Evolutionary conservation across 2,888 invertebrate species (phyloP).

Genomic region (Blastobasis lacticolella): DNA sequence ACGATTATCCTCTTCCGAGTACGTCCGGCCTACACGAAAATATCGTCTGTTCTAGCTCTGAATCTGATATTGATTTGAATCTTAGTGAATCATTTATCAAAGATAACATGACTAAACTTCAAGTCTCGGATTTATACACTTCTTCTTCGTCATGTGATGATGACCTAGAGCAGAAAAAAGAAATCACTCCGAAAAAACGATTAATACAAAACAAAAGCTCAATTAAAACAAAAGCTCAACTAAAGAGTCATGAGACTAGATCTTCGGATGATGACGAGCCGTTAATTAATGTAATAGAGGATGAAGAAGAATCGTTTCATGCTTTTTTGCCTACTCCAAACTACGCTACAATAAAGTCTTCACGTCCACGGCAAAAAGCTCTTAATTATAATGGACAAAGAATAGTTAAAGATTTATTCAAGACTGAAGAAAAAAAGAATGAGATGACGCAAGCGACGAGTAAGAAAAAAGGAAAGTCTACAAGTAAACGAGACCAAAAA

Average conservation of each 20-base stretch:
- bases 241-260: slow-evolving; percentile 10
- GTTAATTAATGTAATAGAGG: slow-evolving; percentile 13
- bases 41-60: slow-evolving; percentile 15
- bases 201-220: slow-evolving; percentile 5
- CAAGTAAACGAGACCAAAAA: slow-evolving; percentile 7
- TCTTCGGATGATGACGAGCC: slow-evolving; percentile 18
- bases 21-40: slow-evolving; percentile 16
- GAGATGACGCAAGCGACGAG: slow-evolving; percentile 11
- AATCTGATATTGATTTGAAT: slow-evolving; percentile 19
- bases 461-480: slow-evolving; percentile 12
- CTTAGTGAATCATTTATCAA: slow-evolving; percentile 20
- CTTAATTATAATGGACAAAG: slow-evolving; percentile 18
- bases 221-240: slow-evolving; percentile 14
- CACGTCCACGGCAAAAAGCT: slow-evolving; percentile 15
- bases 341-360: slow-evolving; percentile 16
- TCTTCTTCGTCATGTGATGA: slow-evolving; percentile 16
- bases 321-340: slow-evolving; percentile 21
- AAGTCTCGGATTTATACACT: slow-evolving; percentile 17
- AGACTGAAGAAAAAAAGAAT: slow-evolving; percentile 17
- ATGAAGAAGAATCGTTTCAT: slow-evolving; percentile 19
- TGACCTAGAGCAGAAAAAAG: slow-evolving; percentile 13
- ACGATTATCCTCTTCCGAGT: slow-evolving; percentile 19
- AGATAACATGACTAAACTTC: slow-evolving; percentile 15
- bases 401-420: slow-evolving; percentile 18
- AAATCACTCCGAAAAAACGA: slow-evolving; percentile 17